Conservation (phyloP, 1,140 invertebrate species). For the Caligus rogercresseyi region DNA sequence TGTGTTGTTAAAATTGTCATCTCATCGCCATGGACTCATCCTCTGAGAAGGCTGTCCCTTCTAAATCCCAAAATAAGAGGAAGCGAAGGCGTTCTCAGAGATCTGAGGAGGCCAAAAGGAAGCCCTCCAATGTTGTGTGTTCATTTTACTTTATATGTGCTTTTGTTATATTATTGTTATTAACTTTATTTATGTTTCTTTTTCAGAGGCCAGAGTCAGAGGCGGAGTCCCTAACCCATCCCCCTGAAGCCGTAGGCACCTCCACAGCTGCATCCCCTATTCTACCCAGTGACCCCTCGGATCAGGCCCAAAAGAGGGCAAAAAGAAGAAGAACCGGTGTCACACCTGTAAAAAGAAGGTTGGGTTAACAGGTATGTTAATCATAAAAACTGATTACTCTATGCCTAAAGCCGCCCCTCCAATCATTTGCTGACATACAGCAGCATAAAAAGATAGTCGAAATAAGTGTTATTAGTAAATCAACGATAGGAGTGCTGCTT, state of each 20-base stretch:
- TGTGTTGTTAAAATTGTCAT: no score
- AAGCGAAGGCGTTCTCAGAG: background rate
- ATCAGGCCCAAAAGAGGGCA: slow-evolving; percentile 30
- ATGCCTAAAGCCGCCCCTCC: no score
- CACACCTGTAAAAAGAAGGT: slow-evolving; percentile 96
- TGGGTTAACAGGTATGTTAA: slow-evolving; percentile 92
- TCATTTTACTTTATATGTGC: background rate
- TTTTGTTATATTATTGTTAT: background rate
- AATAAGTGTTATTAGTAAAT: no score
- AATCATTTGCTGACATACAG: no score
- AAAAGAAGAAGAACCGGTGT: slow-evolving; percentile 93
- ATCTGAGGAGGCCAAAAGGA: background rate
- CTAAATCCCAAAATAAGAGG: background rate
- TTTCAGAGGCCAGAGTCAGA: slow-evolving; percentile 16
- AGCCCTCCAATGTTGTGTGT: no score
- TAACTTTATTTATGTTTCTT: background rate
- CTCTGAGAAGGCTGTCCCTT: no score
- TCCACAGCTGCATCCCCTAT: slow-evolving; percentile 21
- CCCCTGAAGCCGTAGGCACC: slow-evolving; percentile 20
- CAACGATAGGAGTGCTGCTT: no score
- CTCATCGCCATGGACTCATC: no score
- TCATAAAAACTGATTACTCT: no score
- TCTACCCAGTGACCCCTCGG: background rate
- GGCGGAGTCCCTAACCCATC: background rate
- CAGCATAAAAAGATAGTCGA: no score